A percentile compares a stretch with the other conserved stretches of the same genome.
Evolutionary conservation across 2,797 vertebrate species (phyloP).

Genomic region (Pangasius sanitwongsei): DNA sequence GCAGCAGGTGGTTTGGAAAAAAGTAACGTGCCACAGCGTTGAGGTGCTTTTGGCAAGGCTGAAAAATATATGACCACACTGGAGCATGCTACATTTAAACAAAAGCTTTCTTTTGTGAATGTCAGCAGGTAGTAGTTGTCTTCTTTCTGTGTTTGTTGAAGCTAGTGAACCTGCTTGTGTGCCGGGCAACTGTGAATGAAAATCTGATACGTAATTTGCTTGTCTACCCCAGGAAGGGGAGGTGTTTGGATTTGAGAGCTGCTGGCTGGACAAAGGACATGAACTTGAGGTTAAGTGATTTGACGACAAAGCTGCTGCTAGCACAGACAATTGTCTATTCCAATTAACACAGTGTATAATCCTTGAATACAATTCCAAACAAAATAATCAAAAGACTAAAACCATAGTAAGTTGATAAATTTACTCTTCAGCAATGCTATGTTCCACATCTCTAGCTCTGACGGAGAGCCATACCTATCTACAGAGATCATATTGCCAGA

Average conservation of each 20-base stretch:
- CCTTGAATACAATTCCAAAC: not conserved
- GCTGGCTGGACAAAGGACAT: not conserved
- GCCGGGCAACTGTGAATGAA: not conserved
- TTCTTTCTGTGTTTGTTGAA: not conserved
- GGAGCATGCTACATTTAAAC: not conserved
- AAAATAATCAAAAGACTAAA: not conserved
- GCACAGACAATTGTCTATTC: not conserved
- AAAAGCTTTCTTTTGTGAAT: not conserved
- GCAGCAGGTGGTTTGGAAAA: not conserved
- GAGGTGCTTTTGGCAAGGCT: not conserved
- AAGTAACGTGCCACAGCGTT: not conserved
- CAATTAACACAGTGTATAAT: not conserved
- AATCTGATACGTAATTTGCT: not conserved
- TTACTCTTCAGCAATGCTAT: not conserved
- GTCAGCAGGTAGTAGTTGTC: not conserved
- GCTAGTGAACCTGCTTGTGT: not conserved
- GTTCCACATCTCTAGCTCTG: not conserved
- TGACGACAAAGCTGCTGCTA: not conserved
- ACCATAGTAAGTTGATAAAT: not conserved
- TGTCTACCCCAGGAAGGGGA: not conserved
- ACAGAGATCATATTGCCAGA: slow-evolving; percentile 28
- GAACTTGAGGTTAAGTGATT: not conserved
- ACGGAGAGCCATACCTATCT: not conserved
- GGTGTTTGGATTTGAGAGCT: not conserved
- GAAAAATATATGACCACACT: not conserved